Evolutionary conservation across 2,113 vertebrate species (phyloP).

Genomic region (Ursus arctos): DNA sequence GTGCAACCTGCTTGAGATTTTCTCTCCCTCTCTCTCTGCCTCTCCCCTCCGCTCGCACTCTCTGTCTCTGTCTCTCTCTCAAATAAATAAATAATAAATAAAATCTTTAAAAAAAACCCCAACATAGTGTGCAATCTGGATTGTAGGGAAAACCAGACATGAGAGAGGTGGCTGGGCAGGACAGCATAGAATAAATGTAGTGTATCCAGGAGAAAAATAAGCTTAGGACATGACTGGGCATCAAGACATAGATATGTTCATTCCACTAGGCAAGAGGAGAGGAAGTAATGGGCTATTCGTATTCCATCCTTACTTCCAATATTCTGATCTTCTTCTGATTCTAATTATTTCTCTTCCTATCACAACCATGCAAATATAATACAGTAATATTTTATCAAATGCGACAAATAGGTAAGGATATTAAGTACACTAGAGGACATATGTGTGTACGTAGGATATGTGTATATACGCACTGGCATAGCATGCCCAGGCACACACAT

Average conservation of each 20-base stretch:
- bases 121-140: neutral
- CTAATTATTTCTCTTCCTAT: neutral
- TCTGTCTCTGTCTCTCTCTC: neutral
- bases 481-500: neutral
- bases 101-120: neutral
- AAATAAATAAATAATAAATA: neutral
- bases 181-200: neutral
- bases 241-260: neutral
- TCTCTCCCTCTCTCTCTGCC: neutral
- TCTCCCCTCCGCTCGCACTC: neutral
- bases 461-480: neutral
- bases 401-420: neutral
- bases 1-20: neutral
- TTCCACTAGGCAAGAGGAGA: neutral
- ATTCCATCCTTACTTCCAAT: neutral
- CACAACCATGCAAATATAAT: neutral
- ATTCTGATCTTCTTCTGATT: neutral
- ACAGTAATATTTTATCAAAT: neutral
- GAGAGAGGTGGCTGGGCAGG: neutral
- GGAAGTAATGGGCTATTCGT: neutral
- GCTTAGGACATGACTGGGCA: neutral
- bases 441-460: neutral
- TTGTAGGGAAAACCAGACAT: neutral
- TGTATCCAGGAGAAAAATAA: neutral
- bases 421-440: neutral